These are phyloP conservation scores for Podarcis raffonei DNA, from an alignment of 2,113 vertebrate genomes.

Conservation along the genomic window DNA sequence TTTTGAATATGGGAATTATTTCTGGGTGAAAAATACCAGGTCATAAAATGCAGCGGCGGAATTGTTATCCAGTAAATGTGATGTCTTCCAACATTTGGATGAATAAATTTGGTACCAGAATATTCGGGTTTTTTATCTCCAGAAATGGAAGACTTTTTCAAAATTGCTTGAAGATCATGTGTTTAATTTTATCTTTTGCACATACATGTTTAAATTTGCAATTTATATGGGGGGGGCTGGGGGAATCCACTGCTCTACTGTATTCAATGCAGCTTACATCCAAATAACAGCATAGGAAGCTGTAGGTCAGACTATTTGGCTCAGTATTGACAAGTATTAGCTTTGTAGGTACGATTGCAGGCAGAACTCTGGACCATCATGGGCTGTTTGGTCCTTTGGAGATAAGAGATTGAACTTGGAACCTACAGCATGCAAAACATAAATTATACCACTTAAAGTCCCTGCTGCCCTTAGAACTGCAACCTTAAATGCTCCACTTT, in stretches of 20 bases:
- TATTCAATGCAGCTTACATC: too few species aligned
- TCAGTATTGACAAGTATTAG: neutral
- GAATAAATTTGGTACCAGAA: neutral
- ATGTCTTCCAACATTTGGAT: too few species aligned
- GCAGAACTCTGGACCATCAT: neutral
- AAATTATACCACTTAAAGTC: too few species aligned
- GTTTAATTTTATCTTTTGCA: slow-evolving; percentile 12
- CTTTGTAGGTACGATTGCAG: neutral
- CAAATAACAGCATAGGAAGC: neutral
- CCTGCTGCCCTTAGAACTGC: neutral
- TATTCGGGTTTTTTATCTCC: neutral
- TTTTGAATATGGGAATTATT: neutral
- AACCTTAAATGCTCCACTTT: neutral
- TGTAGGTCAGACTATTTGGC: neutral
- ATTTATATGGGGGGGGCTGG: neutral
- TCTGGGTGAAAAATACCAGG: neutral
- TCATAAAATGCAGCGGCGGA: neutral
- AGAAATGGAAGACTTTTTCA: slow-evolving; percentile 14
- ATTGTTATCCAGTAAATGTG: too few species aligned
- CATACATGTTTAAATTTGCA: neutral
- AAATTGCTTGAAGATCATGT: neutral
- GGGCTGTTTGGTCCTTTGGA: neutral
- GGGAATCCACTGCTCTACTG: neutral
- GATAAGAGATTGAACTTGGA: neutral
- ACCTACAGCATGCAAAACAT: neutral